Conservation (phyloP, 2,113 vertebrate species). For the Stigmatopora argus region DNA sequence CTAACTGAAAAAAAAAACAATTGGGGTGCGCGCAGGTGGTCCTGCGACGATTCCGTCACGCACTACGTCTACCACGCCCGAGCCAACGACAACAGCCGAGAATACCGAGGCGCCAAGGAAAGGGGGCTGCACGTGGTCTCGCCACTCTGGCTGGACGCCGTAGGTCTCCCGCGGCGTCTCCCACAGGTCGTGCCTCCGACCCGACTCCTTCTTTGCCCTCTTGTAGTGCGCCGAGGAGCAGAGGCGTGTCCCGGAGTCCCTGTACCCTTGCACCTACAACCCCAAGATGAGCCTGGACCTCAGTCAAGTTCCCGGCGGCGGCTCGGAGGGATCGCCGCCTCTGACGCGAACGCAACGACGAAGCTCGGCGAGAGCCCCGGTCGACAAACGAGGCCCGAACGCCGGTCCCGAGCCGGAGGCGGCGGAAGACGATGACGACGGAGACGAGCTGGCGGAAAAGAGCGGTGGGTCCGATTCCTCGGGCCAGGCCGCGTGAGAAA, state of each 20-base stretch:
- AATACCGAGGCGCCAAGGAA: slow-evolving; percentile 87
- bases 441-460: slow-evolving; percentile 58
- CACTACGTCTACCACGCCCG: slow-evolving; percentile 95
- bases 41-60: slow-evolving; percentile 90
- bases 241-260: slow-evolving; percentile 81
- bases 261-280: slow-evolving; percentile 94
- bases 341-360: slow-evolving; percentile 41
- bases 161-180: slow-evolving; percentile 48
- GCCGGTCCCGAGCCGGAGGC: slow-evolving; percentile 12
- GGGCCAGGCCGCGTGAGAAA: too few species aligned
- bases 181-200: too few species aligned
- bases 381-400: slow-evolving; percentile 25
- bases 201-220: background rate
- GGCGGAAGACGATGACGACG: slow-evolving; percentile 37
- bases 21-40: too few species aligned
- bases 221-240: slow-evolving; percentile 84
- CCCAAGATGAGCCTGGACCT: slow-evolving; percentile 97
- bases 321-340: slow-evolving; percentile 63
- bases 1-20: background rate
- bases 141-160: slow-evolving; percentile 89
- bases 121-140: slow-evolving; percentile 84
- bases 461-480: slow-evolving; percentile 68
- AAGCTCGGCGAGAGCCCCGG: slow-evolving; percentile 15
- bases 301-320: slow-evolving; percentile 77
- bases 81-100: slow-evolving; percentile 85